phyloP scores from a whole-genome alignment of 2,888 invertebrate genomes.

The Agonopterix arenella region DNA sequence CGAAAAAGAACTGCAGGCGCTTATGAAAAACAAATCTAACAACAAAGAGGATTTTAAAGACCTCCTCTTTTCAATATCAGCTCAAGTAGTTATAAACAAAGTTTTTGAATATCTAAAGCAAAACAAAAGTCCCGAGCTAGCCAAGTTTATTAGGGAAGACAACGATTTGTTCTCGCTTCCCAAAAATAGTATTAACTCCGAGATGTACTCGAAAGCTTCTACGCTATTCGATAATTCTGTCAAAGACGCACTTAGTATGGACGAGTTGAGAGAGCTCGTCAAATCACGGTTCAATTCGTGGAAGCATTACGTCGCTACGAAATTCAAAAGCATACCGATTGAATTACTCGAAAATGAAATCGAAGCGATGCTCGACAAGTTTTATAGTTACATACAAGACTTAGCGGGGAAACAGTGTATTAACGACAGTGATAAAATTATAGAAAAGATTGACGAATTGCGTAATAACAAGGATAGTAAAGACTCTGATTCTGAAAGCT shows the following conservation, averaged over 20 bases:
- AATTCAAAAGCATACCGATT: slow-evolving; percentile 52
- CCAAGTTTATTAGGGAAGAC: slow-evolving; percentile 48
- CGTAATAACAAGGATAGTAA: slow-evolving; percentile 28
- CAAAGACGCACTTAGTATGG: slow-evolving; percentile 56
- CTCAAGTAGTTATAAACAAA: slow-evolving; percentile 61
- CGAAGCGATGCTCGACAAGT: slow-evolving; percentile 54
- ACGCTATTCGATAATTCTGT: slow-evolving; percentile 56
- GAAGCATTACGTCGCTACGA: slow-evolving; percentile 51
- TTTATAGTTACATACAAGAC: slow-evolving; percentile 55
- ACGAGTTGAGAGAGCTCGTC: slow-evolving; percentile 47
- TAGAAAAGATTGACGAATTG: slow-evolving; percentile 50
- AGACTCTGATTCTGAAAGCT: slow-evolving; percentile 35
- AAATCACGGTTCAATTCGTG: slow-evolving; percentile 51
- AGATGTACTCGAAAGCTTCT: slow-evolving; percentile 51
- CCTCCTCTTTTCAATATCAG: slow-evolving; percentile 51
- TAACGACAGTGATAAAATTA: slow-evolving; percentile 41
- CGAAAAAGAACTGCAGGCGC: slow-evolving; percentile 45
- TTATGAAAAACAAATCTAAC: slow-evolving; percentile 41
- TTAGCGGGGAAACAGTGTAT: slow-evolving; percentile 41
- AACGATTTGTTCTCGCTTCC: slow-evolving; percentile 40
- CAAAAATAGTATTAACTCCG: slow-evolving; percentile 39
- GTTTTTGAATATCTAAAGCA: slow-evolving; percentile 59
- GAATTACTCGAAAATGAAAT: slow-evolving; percentile 55
- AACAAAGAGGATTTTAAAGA: slow-evolving; percentile 56
- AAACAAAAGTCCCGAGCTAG: slow-evolving; percentile 48